Evolutionary conservation across 2,888 invertebrate genomes (phyloP), one percentile per base, ranked within the genome.

Genomic region (Emmelina monodactyla): DNA sequence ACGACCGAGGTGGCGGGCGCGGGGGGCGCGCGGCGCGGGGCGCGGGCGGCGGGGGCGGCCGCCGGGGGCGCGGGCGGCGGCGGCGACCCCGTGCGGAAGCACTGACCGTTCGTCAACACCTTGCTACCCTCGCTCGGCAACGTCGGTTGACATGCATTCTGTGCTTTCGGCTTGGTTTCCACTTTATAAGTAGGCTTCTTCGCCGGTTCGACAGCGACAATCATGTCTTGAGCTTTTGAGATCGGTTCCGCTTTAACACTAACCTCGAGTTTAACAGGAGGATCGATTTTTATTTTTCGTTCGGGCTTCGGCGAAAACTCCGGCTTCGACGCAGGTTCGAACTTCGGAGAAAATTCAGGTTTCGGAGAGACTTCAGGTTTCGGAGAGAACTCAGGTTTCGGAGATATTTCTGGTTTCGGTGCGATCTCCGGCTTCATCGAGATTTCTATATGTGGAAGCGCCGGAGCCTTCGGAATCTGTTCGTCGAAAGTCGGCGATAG

Each of bases 1-100:
- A 92, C 91, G 76, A 92, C 87, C 47, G 89, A 88, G 49, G 86
- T 88, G 56, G 84, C 78, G 46, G 84, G 78, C 40, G 68, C 57
- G 33, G 62, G 51, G 7, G 68, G 62, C 16, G 51, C 34, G 49
- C 48, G 36, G 54, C 47, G 43, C 47, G 44, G 22, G 42, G 39
- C 37, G 45, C 52, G 40, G 45, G 43, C 28, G 43, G 45, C 36
- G 47, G 43, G 44, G 44, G 34, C 43, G 46, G 50, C 70, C 70
- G 14, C 67, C 64, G 35, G 69, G 64, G 52, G 65, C 70, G 39
- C 66, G 58, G 35, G 61, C 25, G 70, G 59, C 7, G 51, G 37
- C 4, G 40, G 38, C 31, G 53, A 47, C 12, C 41, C 43, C 11
- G 45, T 43, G 11, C 42, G 35, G 10, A 42, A 45, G 11, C 47